Evolutionary conservation across 2,888 invertebrate genomes (phyloP).

Genomic region (Troides helena): DNA sequence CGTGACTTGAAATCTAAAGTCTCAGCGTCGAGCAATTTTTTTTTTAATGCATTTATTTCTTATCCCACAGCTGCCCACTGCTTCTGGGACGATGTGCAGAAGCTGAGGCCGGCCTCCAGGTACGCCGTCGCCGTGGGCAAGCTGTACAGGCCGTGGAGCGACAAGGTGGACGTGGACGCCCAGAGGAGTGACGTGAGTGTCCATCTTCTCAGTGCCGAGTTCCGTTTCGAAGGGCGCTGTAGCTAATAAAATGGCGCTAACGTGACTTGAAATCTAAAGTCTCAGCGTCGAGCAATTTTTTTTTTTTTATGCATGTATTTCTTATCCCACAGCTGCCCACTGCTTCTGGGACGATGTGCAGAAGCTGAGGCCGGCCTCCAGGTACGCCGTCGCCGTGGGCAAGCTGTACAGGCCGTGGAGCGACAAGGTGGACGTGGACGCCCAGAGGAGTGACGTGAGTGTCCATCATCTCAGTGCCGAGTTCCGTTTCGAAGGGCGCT

Average conservation of each 20-base stretch:
- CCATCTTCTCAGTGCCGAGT: neutral
- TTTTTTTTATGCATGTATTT: no score
- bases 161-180: constrained; percentile 39
- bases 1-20: no score
- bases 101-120: constrained; percentile 39
- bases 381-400: constrained; percentile 57
- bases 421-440: constrained; percentile 39
- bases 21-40: no score
- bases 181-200: constrained; percentile 23
- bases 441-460: constrained; percentile 26
- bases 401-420: constrained; percentile 59
- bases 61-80: constrained; percentile 57
- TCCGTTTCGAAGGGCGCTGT: neutral
- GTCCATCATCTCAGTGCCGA: neutral
- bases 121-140: constrained; percentile 62
- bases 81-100: constrained; percentile 50
- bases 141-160: constrained; percentile 54
- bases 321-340: constrained; percentile 51
- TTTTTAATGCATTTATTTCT: no score
- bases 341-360: constrained; percentile 55
- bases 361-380: constrained; percentile 38
- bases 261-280: no score
- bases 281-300: no score
- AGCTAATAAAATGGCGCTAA: no score
- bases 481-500: neutral